Evolutionary conservation across 1,140 invertebrate genomes (phyloP).

Genomic region (Drosophila insularis): DNA sequence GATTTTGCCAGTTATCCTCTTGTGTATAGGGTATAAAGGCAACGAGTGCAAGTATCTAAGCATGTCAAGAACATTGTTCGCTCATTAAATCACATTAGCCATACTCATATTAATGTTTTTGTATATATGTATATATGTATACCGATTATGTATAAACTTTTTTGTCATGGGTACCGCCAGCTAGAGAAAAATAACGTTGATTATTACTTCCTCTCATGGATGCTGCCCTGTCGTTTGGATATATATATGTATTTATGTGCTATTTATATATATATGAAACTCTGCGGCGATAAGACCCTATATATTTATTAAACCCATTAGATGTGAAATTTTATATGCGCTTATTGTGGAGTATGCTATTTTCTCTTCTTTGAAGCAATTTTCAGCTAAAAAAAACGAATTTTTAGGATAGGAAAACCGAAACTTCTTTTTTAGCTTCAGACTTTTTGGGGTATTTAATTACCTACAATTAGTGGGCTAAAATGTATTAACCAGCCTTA

Average conservation of each 20-base stretch:
- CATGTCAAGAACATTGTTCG: conserved; percentile 79
- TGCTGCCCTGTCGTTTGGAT: conserved; percentile 51
- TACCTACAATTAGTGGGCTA: too few species aligned
- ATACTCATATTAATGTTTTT: conserved; percentile 21
- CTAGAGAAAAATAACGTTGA: conserved; percentile 61
- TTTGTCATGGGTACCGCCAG: conserved; percentile 56
- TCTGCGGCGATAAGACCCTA: neutral
- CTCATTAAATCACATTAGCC: conserved; percentile 53
- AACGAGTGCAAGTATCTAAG: conserved; percentile 57
- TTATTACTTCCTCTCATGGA: conserved; percentile 72
- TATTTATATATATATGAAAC: neutral
- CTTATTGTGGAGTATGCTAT: too few species aligned
- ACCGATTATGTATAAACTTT: neutral
- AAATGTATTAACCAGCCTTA: too few species aligned
- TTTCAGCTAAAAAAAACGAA: too few species aligned
- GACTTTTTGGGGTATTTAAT: too few species aligned
- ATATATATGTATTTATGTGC: too few species aligned
- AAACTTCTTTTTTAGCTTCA: too few species aligned
- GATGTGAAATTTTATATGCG: too few species aligned
- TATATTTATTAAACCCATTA: too few species aligned
- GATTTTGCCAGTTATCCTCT: neutral
- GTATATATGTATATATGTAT: conserved; percentile 32
- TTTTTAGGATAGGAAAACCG: too few species aligned
- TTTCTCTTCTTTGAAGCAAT: too few species aligned
- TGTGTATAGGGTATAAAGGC: too few species aligned